Evolutionary conservation across 2,113 vertebrate genomes (phyloP).

Genomic region (Coreoperca whiteheadi): DNA sequence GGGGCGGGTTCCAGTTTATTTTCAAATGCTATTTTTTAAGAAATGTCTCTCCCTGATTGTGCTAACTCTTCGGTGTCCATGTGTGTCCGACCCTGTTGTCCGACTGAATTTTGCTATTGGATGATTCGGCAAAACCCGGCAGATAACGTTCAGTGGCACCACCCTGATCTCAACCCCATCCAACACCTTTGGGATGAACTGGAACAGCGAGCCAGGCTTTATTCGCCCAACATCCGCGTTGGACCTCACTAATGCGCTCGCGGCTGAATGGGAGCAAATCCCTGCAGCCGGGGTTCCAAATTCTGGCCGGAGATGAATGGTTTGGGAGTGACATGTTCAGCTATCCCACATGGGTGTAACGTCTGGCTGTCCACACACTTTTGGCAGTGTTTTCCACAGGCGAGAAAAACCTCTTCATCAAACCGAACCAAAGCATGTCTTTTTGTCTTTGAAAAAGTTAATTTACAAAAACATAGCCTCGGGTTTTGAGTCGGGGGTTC

Average conservation of each 20-base stretch:
- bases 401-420: too few species aligned
- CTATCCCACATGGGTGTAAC: background rate
- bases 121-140: background rate
- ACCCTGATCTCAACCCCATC: background rate
- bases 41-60: background rate
- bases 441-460: background rate
- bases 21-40: background rate
- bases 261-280: background rate
- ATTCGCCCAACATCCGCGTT: background rate
- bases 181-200: conserved; percentile 8
- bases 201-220: background rate
- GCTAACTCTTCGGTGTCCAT: background rate
- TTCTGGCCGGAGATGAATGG: background rate
- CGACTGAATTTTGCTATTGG: background rate
- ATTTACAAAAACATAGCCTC: background rate
- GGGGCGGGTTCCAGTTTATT: background rate
- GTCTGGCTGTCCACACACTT: background rate
- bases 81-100: background rate
- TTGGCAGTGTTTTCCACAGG: background rate
- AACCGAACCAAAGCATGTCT: background rate
- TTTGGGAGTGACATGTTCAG: background rate
- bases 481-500: background rate
- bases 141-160: background rate
- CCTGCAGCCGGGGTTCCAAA: background rate
- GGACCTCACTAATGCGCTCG: background rate